Base-by-base conservation (phyloP, 2,113 vertebrate genomes). In the Melanotaenia duboulayi region DNA sequence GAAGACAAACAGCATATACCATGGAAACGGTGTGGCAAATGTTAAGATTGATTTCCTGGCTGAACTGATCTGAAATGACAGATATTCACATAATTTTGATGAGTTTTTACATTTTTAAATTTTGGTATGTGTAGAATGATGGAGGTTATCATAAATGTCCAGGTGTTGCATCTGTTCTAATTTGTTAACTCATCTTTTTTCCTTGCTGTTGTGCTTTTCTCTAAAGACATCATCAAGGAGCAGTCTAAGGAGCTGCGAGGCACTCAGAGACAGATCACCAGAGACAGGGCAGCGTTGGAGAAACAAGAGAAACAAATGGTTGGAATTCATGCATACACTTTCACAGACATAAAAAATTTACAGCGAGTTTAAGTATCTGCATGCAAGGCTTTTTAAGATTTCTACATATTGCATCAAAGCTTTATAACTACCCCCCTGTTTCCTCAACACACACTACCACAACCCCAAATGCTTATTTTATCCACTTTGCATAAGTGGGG, bases 251-350 rank as follows among this genome's bases (percentile, higher is more conserved):
- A 99, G 87, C 88, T 99, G 85, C 95, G 97, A 70, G 95, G 96
- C 59, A 99, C 97, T n/a, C 98, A 99, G 92, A 96, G 98, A 79
- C 93, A 96, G 84, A 99, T 99, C 93, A 94, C 94, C 90, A 94
- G 97, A 93, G 98, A 99, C 81, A 92, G 98, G 91, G 87, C 95
- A 68, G 95, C 96, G 58, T 94, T 99, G 59, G 98, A 99, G 89
- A 98, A 94, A 88, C 96, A 99, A 83, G 97, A 99, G 91, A 99
- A 97, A 84, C 98, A 99, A 92, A 91, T 99, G 96, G 98, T 99
- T 87, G 93, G 96, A 93, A 3, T 35, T 50, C 77, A 62, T 63
- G 64, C 57, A 70, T 62, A 71, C 74, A 66, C 39, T 55, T 55
- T 46, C 40, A 72, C 60, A 69, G 37, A 74, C 58, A 81, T 50